Evolutionary conservation across 2,888 invertebrate genomes (phyloP), one percentile per base, ranked within the genome.

Genomic region (Phengaris alcon): DNA sequence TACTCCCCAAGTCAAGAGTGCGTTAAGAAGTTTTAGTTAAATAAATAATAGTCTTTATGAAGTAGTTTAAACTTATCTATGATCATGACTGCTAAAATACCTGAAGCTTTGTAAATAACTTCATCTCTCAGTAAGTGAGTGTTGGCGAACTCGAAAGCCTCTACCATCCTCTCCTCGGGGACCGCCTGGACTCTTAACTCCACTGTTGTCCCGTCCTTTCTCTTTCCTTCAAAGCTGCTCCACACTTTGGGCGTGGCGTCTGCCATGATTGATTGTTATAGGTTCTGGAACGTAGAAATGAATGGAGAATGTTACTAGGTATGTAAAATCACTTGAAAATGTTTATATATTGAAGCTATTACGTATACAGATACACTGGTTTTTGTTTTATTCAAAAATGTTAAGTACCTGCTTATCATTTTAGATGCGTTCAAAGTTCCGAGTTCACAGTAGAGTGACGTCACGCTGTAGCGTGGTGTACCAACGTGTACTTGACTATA

Each of bases 121-220:
- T 74, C 74, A 13, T 74, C 74, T n/a, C n/a, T 74, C 44, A 74
- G 6, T 35, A 74, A 35, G 12, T 54, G 22, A 6, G 10, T 68
- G 35, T 44, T 55, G n/a, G 9, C 10, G 4, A 74, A 68, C 10
- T 54, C n/a, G 6, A 54, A 10, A 44, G 74, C 68, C 68, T 74
- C 74, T 12, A 46, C 68, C 44, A 22, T 13, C 35, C 74, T 22
- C n/a, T 35, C 15, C 7, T 4, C 9, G 6, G 74, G 54, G n/a
- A 74, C 44, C 10, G 68, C 74, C 15, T 68, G 68, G 0, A 44
- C 64, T 8, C 74, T 22, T 15, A 74, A 35, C 7, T 68, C 44
- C 8, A 74, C 35, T 6, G 4, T 68, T 7, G 15, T 54, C 44
- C 74, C 74, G 3, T 74, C 68, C n/a, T 68, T 74, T 52, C 15